Evolutionary conservation across 2,888 invertebrate species (phyloP), one percentile per base, ranked within the genome.

Genomic region (Lomographa bimaculata): DNA sequence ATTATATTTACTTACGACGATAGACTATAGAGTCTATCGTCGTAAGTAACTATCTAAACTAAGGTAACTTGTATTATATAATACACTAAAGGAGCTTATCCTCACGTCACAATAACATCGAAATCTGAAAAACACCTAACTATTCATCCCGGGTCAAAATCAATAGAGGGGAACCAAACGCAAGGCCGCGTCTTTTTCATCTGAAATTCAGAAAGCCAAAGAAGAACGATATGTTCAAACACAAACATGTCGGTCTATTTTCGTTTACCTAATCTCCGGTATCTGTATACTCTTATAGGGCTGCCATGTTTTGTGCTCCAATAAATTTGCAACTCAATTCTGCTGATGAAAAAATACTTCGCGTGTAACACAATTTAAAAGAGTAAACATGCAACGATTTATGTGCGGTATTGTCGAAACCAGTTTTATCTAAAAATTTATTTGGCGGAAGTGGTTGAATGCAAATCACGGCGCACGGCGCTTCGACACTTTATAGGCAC

Each of bases 181-280:
- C 35, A 10, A 25, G 10, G 14, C 17, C 48, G 43, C 45, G 37
- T 19, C 27, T 16, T 46, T 46, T 57, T 48, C 46, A 64, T 61
- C 45, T 54, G 54, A 62, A 62, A 64, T 66, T 64, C 64, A 55
- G 50, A 64, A 67, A 62, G 58, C 60, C 58, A 59, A 60, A 64
- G 67, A 64, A 68, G 64, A 58, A 48, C 55, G 47, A 60, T 60
- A 56, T 60, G 54, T 59, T 51, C 58, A 63, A 64, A 70, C 57
- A 66, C 63, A 71, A 72, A 75, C 67, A 68, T 57, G 48, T 51
- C 45, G 45, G 58, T 73, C 64, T 72, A 70, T 79, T 79, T 76
- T 74, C 66, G 67, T 74, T 73, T 72, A 71, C 64, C 63, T 75
- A 75, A 76, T 76, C 75, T 74, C 63, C 57, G 66, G 63, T 70